Base-by-base conservation (phyloP, 1,140 invertebrate species). In the Caenorhabditis brenneri region DNA sequence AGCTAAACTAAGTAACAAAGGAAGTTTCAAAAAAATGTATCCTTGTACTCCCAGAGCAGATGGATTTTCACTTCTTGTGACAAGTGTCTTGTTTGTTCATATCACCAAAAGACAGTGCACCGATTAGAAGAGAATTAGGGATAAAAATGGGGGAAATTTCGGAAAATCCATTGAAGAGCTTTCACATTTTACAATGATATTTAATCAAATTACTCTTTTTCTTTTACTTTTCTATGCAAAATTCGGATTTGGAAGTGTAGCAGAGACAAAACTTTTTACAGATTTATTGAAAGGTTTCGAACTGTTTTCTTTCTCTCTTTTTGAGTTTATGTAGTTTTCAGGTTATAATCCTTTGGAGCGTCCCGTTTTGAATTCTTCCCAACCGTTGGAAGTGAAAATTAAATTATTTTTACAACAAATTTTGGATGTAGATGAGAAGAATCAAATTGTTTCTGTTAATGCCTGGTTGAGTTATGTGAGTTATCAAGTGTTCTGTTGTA, bases 351-450 rank as follows among this genome's bases (percentile, higher is more conserved):
- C 95, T 88, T 94, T 97, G 92, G 96, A 98, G 93, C 93, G 97
- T 91, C 97, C 97, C 84, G 96, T 98, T 90, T 94, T 94, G 91
- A 97, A 98, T 93, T 96, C 98, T 93, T 95, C 95, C 89, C 95
- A 97, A 91, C 95, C 96, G 89, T 94, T 99, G 89, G 94, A 95
- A 92, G 95, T 99, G 92, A 95, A 94, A 92, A 98, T 99, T 93
- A 96, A 96, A 91, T 94, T 99, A 92, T 97, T 96, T 90, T 94
- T 99, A 91, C 97, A 97, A 94, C 97, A 99, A 94, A 98, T 99
- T 92, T 97, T 99, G 92, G 97, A 98, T 93, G 96, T 99, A 94
- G 97, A 94, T 94, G 95, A 91, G 79, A 87, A 86, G 46, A 86
- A 88, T 80, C 87, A 88, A 58, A 79, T 88, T 4, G 86, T 88